Evolutionary conservation across 2,797 vertebrate species (phyloP).

Genomic region (Avahi laniger): DNA sequence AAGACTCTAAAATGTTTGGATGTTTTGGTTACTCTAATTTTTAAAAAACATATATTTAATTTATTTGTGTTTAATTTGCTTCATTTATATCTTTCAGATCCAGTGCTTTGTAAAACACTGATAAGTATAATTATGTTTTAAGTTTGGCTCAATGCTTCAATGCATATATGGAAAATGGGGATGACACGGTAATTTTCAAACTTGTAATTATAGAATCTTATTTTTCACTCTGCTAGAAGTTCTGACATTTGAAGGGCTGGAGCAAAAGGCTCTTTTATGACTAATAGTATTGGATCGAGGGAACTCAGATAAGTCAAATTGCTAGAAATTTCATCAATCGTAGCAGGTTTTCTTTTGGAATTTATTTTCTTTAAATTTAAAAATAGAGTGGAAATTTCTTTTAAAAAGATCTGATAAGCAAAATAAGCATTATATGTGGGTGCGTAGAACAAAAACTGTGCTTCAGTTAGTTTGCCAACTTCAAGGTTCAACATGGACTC

Average conservation of each 20-base stretch:
- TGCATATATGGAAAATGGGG: neutral
- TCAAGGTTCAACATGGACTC: neutral
- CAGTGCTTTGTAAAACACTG: neutral
- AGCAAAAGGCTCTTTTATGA: neutral
- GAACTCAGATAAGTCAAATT: neutral
- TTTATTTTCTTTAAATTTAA: neutral
- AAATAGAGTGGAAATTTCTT: neutral
- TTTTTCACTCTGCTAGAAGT: neutral
- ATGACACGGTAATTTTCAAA: neutral
- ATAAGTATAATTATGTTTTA: neutral
- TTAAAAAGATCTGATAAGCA: neutral
- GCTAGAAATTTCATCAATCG: neutral
- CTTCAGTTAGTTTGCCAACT: neutral
- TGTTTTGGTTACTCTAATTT: neutral
- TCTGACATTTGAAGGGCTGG: neutral
- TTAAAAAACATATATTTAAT: neutral
- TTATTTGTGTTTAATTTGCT: neutral
- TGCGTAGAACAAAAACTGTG: neutral
- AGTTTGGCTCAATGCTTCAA: neutral
- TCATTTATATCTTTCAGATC: neutral
- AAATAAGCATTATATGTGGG: neutral
- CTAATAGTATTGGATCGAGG: neutral
- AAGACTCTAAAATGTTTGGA: neutral
- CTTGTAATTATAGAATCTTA: neutral
- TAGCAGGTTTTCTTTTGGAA: neutral